Percentiles rank a stretch among this genome's conserved stretches.
Evolutionary conservation across 2,113 vertebrate species (phyloP).

Genomic region (Syngnathus scovelli): DNA sequence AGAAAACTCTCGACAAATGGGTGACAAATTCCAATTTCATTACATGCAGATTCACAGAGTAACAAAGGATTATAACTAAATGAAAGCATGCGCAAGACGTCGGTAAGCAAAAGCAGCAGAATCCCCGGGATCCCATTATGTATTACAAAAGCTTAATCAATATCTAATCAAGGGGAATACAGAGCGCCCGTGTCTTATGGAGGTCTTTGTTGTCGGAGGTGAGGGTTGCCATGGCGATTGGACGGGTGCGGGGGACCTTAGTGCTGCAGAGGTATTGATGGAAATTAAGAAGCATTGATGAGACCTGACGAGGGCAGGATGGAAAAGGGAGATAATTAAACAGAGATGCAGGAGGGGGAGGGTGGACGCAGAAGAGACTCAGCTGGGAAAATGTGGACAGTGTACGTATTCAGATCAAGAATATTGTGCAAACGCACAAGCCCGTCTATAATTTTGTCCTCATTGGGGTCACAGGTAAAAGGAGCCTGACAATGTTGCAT

Average conservation of each 20-base stretch:
- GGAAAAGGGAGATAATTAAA: constrained; percentile 67
- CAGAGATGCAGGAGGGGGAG: constrained; percentile 34
- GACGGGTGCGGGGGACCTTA: constrained; percentile 63
- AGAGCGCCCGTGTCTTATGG: constrained; percentile 65
- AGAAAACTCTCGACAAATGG: constrained; percentile 30
- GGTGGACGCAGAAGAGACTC: background rate
- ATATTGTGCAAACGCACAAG: background rate
- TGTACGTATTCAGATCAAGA: background rate
- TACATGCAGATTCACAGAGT: constrained; percentile 64
- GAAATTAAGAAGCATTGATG: constrained; percentile 72
- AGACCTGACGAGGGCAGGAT: constrained; percentile 61
- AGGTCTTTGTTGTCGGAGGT: constrained; percentile 73
- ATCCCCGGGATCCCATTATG: constrained; percentile 75
- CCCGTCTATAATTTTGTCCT: background rate
- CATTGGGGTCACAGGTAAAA: no score
- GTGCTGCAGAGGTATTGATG: constrained; percentile 66
- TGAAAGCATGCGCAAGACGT: constrained; percentile 62
- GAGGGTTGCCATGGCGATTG: constrained; percentile 68
- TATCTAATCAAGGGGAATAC: constrained; percentile 77
- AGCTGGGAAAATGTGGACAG: background rate
- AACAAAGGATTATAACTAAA: constrained; percentile 70
- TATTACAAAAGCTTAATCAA: constrained; percentile 79
- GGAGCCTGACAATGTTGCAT: no score
- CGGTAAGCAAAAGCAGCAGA: constrained; percentile 58
- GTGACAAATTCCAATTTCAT: constrained; percentile 39